Evolutionary conservation across 2,888 invertebrate species (phyloP).

Genomic region (Cryptosula pallasiana): DNA sequence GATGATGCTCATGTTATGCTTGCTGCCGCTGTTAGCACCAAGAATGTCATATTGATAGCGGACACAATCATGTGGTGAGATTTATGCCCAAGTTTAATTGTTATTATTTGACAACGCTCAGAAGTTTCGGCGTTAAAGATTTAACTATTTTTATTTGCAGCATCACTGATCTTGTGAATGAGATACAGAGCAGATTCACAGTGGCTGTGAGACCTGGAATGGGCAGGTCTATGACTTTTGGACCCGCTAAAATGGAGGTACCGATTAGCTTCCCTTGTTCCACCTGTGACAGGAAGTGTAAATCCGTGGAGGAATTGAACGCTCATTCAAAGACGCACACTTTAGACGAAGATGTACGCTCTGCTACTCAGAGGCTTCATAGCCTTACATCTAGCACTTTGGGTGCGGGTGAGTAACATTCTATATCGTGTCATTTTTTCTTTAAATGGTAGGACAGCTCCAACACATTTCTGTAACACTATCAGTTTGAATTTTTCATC

Average conservation of each 20-base stretch:
- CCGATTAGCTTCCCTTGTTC: neutral
- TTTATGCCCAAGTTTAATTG: neutral
- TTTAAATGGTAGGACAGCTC: too few species aligned
- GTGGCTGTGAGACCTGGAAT: neutral
- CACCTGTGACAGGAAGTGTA: conserved; percentile 3
- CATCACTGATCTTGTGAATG: conserved; percentile 9
- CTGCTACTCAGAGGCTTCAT: conserved; percentile 19
- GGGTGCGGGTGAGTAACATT: neutral
- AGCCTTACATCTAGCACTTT: neutral
- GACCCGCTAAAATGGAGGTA: neutral
- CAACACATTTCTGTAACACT: too few species aligned
- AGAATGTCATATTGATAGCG: neutral
- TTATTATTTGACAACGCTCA: too few species aligned
- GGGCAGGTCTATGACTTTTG: conserved; percentile 15
- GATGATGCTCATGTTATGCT: conserved; percentile 22
- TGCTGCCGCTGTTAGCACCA: conserved; percentile 15
- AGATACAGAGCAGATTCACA: conserved; percentile 8
- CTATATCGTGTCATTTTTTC: too few species aligned
- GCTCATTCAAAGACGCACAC: conserved; percentile 5
- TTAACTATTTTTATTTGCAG: neutral
- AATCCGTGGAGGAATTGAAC: neutral
- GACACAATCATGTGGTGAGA: conserved; percentile 22
- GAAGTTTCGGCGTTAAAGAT: too few species aligned
- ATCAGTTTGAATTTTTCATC: too few species aligned
- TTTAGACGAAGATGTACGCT: conserved; percentile 4